phyloP scores from a whole-genome alignment of 2,113 vertebrate species.

The Scortum barcoo region DNA sequence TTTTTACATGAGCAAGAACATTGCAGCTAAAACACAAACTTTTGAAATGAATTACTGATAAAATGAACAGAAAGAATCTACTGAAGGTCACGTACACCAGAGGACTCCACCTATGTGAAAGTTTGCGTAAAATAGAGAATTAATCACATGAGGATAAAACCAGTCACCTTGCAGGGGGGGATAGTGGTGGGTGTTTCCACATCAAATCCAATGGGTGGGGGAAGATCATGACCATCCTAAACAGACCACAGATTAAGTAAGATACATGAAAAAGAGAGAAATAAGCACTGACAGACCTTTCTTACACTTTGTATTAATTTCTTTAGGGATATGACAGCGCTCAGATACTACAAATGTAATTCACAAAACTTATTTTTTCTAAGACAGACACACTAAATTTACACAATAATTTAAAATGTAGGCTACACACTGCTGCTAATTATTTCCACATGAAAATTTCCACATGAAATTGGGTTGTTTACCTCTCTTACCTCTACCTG shows the following conservation, averaged over 20 bases:
- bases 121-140: neutral
- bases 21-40: neutral
- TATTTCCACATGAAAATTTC: too few species aligned
- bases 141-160: neutral
- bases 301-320: too few species aligned
- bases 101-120: neutral
- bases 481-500: neutral
- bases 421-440: too few species aligned
- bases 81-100: neutral
- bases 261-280: neutral
- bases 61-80: neutral
- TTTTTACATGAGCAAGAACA: neutral
- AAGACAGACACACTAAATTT: too few species aligned
- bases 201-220: constrained; percentile 91
- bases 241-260: constrained; percentile 14
- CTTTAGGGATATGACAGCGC: neutral
- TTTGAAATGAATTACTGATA: neutral
- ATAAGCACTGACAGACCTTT: neutral
- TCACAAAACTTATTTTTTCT: neutral
- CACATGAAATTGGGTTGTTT: too few species aligned
- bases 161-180: constrained; percentile 88
- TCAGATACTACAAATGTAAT: neutral
- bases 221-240: constrained; percentile 92
- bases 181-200: constrained; percentile 89
- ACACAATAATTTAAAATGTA: neutral